Conservation (phyloP, 2,797 vertebrate genomes). For the Crenichthys baileyi region DNA sequence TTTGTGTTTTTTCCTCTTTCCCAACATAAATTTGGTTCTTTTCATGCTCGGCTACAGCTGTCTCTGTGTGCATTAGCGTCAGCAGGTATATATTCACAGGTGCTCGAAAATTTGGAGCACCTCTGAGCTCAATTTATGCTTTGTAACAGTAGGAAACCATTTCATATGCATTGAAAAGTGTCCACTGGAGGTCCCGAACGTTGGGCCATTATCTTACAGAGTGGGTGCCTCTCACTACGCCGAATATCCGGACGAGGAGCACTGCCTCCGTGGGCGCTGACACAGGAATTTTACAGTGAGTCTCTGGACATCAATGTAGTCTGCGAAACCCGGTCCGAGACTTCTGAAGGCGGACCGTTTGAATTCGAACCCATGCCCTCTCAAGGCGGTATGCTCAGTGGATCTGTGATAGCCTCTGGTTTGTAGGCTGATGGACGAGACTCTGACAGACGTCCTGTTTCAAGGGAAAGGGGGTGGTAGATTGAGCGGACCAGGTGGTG, state of each 20-base stretch:
- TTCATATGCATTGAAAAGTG: slow-evolving; percentile 68
- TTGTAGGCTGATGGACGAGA: slow-evolving; percentile 72
- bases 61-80: slow-evolving; percentile 20
- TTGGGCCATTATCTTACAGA: slow-evolving; percentile 33
- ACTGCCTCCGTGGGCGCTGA: slow-evolving; percentile 36
- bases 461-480: slow-evolving; percentile 44
- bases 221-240: not conserved
- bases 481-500: slow-evolving; percentile 82
- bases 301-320: slow-evolving; percentile 30
- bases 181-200: slow-evolving; percentile 44
- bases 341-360: slow-evolving; percentile 52
- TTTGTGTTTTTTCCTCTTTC: not conserved
- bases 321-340: slow-evolving; percentile 35
- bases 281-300: slow-evolving; percentile 45
- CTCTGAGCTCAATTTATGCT: slow-evolving; percentile 35
- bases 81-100: slow-evolving; percentile 21
- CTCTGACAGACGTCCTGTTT: slow-evolving; percentile 71
- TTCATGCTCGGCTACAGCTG: slow-evolving; percentile 13
- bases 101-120: slow-evolving; percentile 20
- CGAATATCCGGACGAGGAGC: slow-evolving; percentile 53
- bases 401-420: slow-evolving; percentile 53
- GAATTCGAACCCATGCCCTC: slow-evolving; percentile 48
- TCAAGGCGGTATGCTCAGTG: slow-evolving; percentile 46
- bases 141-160: slow-evolving; percentile 49
- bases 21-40: not conserved